phyloP scores from a whole-genome alignment of 2,888 invertebrate genomes.

The Ethmia dodecea region DNA sequence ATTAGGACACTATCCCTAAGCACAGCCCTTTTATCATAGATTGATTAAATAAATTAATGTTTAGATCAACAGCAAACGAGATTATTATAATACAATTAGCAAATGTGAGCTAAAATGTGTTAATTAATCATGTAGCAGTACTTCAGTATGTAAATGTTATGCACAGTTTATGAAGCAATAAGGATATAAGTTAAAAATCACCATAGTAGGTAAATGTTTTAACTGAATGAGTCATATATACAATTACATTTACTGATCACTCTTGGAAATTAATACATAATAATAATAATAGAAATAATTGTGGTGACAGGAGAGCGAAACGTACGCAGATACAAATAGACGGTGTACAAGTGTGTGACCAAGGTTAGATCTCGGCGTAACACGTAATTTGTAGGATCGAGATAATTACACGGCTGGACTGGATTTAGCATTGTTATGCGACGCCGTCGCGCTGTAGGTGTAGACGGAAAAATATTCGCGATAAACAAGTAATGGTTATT shows the following conservation, averaged over 20 bases:
- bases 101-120: too few relatives aligned
- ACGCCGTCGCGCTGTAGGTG: background rate
- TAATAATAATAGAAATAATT: too few relatives aligned
- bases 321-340: constrained; percentile 15
- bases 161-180: background rate
- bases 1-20: constrained; percentile 57
- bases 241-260: constrained; percentile 25
- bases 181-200: constrained; percentile 14
- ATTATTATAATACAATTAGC: too few relatives aligned
- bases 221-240: constrained; percentile 36
- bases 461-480: constrained; percentile 3
- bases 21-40: constrained; percentile 45
- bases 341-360: constrained; percentile 45
- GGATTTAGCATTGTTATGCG: constrained; percentile 31
- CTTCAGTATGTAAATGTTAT: background rate
- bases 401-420: constrained; percentile 50
- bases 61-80: background rate
- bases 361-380: constrained; percentile 55
- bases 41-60: constrained; percentile 4
- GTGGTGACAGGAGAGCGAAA: constrained; percentile 36
- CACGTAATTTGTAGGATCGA: constrained; percentile 40
- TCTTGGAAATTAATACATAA: constrained; percentile 21
- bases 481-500: constrained; percentile 2
- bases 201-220: constrained; percentile 18
- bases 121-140: too few relatives aligned